Evolutionary conservation across 2,888 invertebrate species (phyloP), one percentile per base, ranked within the genome.

Genomic region (Epirrhoe alternata): DNA sequence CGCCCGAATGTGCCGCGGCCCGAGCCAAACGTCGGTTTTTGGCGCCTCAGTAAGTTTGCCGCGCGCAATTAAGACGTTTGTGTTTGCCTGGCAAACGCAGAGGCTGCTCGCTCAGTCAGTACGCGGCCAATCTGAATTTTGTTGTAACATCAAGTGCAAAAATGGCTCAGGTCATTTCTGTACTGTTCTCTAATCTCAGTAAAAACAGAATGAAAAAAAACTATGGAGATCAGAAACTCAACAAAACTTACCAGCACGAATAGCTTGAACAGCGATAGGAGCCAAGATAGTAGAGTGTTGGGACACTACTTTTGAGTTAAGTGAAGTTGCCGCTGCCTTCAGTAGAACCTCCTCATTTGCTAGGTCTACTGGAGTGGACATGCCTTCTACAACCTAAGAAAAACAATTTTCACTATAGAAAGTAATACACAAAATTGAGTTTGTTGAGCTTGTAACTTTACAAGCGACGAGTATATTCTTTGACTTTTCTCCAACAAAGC

Each of bases 251-350:
- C 98, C 96, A 88, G 97, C 97, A 70, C 98, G 94, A 52, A 99
- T 99, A 55, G 99, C 99, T 87, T 99, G 97, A 0, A 99, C 99
- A 72, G 99, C 99, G 84, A 99, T 96, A 1, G 99, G 99, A 42
- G 99, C 99, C 77, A 99, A 92, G 38, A 98, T 95, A 83, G 97
- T 97, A 24, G 99, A 99, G 85, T 99, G 98, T 88, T 99, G 99
- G 0, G 98, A 99, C 0, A 99, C 99, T 38, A 99, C 99, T 94
- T 99, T 99, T 0, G 99, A 99, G 90, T 99, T 99, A 8, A 99
- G 94, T 0, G 99, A 97, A 35, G 99, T 99, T 5, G 98, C 97
- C n/a, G 99, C 99, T 86, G 97, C 98, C 89, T 98, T 97, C 68
- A 98, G 93, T 52, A 99, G 93, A 61, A 97, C 96, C 79, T 97